Base-by-base conservation (phyloP, 92 coral and sea anemone genomes). In the Porites divaricata region DNA sequence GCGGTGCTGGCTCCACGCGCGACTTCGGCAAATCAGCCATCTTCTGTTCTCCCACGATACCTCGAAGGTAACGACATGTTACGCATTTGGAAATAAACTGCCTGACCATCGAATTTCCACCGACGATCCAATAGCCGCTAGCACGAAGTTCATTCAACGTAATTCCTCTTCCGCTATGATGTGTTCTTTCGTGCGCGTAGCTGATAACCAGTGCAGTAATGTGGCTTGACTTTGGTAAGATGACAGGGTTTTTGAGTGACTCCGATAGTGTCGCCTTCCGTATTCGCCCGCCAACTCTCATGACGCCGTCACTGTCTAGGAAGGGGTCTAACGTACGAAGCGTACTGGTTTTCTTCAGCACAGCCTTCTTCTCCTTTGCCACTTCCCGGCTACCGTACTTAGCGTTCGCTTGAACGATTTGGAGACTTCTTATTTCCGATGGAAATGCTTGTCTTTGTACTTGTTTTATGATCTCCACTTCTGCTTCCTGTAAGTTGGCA, bases 1-100 rank as follows among this genome's bases (percentile, higher is more conserved):
- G 90, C 14, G 88, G 90, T 63, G 89, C 86, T 11, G 86, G 85
- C 73, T 80, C 82, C 67, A 88, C 72, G 59, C 90, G 89, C 7
- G 75, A 81, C 87, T 81, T 78, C 50, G 84, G 93, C 58, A 89
- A 82, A 14, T 92, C 95, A 21, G 92, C 93, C 95, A 92, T 89
- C 74, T 83, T 89, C 83, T 89, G 95, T 71, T 92, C 87, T 62
- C 89, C 88, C 9, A 56, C 49, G 15, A 76, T 69, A 9, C 90
- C 95, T 41, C 88, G 81, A n/a, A 91, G 89, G 62, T 80, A 51
- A 57, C 85, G 87, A 78, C 90, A 91, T 51, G 63, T 70, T 9
- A 91, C 88, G 51, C 94, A 88, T 80, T 74, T 79, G 11, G 88
- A 82, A 70, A 91, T 78, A 51, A 70, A 83, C 74, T 69, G 74